Conservation (phyloP, 2,797 vertebrate species). For the Botia kubotai region DNA sequence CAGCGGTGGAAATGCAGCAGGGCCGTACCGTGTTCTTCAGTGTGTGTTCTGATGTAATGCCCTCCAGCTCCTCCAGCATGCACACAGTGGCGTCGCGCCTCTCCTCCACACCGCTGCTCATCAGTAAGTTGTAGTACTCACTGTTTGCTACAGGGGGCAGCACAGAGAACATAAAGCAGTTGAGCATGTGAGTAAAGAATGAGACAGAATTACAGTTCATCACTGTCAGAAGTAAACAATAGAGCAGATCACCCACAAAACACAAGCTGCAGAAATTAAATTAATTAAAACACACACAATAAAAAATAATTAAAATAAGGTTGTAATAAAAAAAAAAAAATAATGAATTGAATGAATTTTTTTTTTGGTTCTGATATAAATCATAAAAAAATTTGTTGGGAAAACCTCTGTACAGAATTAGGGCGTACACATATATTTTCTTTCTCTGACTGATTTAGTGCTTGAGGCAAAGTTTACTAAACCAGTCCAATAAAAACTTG, state of each 20-base stretch:
- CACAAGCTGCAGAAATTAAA: too few relatives aligned
- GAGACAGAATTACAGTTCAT: conserved; percentile 14
- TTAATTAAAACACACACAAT: too few relatives aligned
- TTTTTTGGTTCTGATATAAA: too few relatives aligned
- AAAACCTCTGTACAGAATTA: neutral
- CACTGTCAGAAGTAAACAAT: neutral
- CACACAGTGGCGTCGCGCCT: conserved; percentile 74
- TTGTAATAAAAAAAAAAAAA: too few relatives aligned
- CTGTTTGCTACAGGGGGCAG: conserved; percentile 79
- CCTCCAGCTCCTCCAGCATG: conserved; percentile 83
- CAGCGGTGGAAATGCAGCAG: too few relatives aligned
- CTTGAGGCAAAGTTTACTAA: too few relatives aligned
- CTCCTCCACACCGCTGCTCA: conserved; percentile 76
- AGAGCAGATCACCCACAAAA: neutral
- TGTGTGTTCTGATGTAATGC: conserved; percentile 84
- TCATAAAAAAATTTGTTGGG: too few relatives aligned
- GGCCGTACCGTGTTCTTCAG: conserved; percentile 89
- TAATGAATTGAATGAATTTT: too few relatives aligned
- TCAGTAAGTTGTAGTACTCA: conserved; percentile 87
- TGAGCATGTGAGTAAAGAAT: neutral
- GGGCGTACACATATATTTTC: neutral
- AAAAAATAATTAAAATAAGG: too few relatives aligned
- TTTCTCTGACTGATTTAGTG: neutral
- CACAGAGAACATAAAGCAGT: conserved; percentile 40
- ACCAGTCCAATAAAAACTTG: neutral